phyloP scores from a whole-genome alignment of 2,797 vertebrate species.

The Tenualosa ilisha region DNA sequence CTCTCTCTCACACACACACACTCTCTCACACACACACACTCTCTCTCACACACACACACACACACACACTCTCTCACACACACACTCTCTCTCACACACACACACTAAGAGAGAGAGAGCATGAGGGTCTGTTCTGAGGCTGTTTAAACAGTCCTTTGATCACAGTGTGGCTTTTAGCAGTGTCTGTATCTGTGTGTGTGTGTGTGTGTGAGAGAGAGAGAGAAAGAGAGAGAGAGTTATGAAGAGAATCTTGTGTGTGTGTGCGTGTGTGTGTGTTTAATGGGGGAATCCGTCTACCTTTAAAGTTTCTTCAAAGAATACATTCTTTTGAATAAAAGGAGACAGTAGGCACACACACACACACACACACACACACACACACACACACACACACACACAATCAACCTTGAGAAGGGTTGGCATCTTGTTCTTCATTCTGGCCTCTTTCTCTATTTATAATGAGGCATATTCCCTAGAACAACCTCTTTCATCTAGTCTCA shows the following conservation, averaged over 20 bases:
- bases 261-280: neutral
- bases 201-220: neutral
- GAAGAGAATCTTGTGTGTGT: neutral
- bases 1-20: neutral
- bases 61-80: neutral
- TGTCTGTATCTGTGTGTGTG: too few relatives aligned
- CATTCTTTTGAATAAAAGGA: too few relatives aligned
- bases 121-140: neutral
- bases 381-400: neutral
- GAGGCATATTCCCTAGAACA: constrained; percentile 30
- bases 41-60: neutral
- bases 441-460: constrained; percentile 37
- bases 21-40: neutral
- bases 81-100: neutral
- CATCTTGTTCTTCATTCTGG: constrained; percentile 36
- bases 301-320: neutral
- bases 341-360: neutral
- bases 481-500: neutral
- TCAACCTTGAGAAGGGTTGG: neutral
- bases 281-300: neutral
- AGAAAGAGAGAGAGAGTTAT: neutral
- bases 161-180: neutral
- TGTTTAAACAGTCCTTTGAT: neutral
- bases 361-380: neutral
- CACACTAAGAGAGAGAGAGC: neutral